Conservation (phyloP, 2,113 vertebrate species). For the Gobiocypris rarus region DNA sequence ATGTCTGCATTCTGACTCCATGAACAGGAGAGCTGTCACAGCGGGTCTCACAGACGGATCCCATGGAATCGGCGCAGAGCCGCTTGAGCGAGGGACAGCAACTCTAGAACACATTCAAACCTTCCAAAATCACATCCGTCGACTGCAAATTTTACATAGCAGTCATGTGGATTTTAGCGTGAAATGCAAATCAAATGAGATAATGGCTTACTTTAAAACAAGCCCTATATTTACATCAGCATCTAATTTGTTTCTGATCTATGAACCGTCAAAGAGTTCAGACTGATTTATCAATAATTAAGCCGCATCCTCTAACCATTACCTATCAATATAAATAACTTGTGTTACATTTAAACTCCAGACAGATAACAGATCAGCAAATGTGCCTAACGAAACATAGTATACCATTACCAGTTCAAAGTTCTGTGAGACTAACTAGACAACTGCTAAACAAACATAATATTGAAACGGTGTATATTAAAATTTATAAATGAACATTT, state of each 20-base stretch:
- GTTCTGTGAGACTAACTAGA: conserved; percentile 15
- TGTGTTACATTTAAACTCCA: neutral
- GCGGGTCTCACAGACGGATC: conserved; percentile 64
- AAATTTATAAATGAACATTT: neutral
- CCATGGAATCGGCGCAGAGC: conserved; percentile 48
- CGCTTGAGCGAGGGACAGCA: conserved; percentile 58
- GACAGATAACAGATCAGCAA: conserved; percentile 12
- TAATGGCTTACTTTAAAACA: conserved; percentile 12
- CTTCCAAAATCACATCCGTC: neutral
- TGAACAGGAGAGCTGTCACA: conserved; percentile 74
- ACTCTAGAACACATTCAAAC: conserved; percentile 50
- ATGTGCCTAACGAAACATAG: neutral
- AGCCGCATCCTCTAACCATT: conserved; percentile 1
- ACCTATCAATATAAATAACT: conserved; percentile 12
- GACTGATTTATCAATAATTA: conserved; percentile 22
- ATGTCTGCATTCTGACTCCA: conserved; percentile 73
- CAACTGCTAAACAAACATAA: neutral
- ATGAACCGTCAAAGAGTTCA: neutral
- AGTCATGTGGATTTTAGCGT: neutral
- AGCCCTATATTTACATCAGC: neutral
- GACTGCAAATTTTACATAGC: neutral
- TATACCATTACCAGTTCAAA: conserved; percentile 4
- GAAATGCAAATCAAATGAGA: conserved; percentile 3
- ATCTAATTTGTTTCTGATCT: neutral
- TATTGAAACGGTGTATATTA: neutral